Evolutionary conservation across 1,140 invertebrate species (phyloP), one percentile per base, ranked within the genome.

Genomic region (Bombyx mandarina): DNA sequence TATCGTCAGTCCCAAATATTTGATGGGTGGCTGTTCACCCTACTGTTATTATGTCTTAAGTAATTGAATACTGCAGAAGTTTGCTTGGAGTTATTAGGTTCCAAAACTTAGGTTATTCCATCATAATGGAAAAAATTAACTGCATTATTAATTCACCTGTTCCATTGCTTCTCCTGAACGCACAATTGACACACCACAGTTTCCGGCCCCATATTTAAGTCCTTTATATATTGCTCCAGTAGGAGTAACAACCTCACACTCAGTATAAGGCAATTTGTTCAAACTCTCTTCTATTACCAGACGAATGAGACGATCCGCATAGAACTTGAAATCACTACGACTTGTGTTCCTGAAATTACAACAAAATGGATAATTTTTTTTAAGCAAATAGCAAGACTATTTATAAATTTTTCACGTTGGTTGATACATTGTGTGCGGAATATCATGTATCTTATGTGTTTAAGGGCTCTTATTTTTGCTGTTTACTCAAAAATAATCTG

Each of bases 181-280:
- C 18, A 99, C 96, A 75, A 99, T 97, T 47, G 96, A 98, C n/a
- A 99, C 98, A 8, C 98, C 98, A 89, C 98, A 99, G 82, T 99
- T 99, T 43, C 98, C 98, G 69, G 97, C 96, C 57, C 96, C 93
- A 88, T 97, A 99, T 69, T 95, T 95, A 0, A 99, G 88, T 2
- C 98, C 98, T 75, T 96, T 91, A 79, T 99, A 99, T 12, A 91
- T 88, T 54, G 94, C 94, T 51, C 91, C 96, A 10, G 98, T 99
- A 3, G 98, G 98, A 43, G 98, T 99, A 12, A 93, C 94, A 5
- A 99, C 94, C 61, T 93, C 91, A 79, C 93, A 94, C 82, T 95
- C 93, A 7, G 93, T 93, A 79, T 98, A 99, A 35, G 98, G 98
- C 50, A 99, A 88, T 76, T 98, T 97, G 87, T 99, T 99, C 44